Base-by-base conservation (phyloP, 2,888 invertebrate species). In the Xylocampa areola region DNA sequence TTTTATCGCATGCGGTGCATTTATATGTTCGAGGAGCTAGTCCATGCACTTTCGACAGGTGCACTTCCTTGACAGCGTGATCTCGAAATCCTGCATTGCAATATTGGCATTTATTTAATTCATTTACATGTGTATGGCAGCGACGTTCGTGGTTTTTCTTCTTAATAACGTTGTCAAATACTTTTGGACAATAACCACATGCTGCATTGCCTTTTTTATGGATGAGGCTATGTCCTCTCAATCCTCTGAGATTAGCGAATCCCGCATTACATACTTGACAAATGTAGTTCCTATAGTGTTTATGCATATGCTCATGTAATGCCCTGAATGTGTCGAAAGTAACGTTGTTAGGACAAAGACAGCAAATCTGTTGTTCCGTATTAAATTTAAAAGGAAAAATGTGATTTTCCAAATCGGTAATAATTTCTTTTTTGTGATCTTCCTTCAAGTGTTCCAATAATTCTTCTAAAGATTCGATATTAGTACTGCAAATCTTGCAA, bases 141-240 rank as follows among this genome's bases (percentile, higher is more conserved):
- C 80, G 81, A 13, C 82, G 84, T 44, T 89, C 87, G 41, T 94
- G 94, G 0, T 83, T 80, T 30, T 85, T 84, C 53, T 86, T 80
- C 25, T 89, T 90, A 3, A 84, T 77, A 0, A 82, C 74, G 0
- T 90, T 92, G 6, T 90, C 86, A 44, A 94, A 94, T 0, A 87
- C 77, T 62, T 90, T 89, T 0, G 84, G 68, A 55, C 94, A 94
- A 5, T 73, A 68, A n/a, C 68, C 61, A 55, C 90, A 90, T 1
- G 69, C 50, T 51, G 82, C 88, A 0, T 70, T 50, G 0, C 88
- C 86, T 2, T 69, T 71, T 11, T 81, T 72, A 50, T 89, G 88
- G 0, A 69, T 80, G 4, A 72, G 63, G 0, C 60, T 69, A 40
- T 89, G 90, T 4, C 72, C 77, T 0, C 58, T 50, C 1, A 86